phyloP scores from a whole-genome alignment of 2,113 vertebrate species.

The Aptenodytes forsteri region DNA sequence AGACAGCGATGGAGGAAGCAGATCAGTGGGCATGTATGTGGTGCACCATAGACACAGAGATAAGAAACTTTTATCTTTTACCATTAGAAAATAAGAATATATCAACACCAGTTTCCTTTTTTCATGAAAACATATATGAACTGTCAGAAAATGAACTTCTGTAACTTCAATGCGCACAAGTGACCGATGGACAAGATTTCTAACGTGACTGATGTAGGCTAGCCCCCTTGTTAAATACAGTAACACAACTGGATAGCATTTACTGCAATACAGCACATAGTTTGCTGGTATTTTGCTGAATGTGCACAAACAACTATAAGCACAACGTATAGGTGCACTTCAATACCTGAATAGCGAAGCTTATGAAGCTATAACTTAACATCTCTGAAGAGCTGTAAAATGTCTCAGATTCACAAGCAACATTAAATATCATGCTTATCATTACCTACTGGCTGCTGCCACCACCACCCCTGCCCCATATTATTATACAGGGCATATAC shows the following conservation, averaged over 20 bases:
- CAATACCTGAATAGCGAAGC: not conserved
- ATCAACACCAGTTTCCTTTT: not conserved
- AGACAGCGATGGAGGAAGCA: not conserved
- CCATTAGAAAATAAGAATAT: not conserved
- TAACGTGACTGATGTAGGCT: not conserved
- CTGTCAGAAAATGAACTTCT: not conserved
- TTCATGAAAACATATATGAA: not conserved
- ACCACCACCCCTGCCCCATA: not conserved
- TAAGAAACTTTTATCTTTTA: not conserved
- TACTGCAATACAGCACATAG: not conserved
- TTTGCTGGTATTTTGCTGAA: not conserved
- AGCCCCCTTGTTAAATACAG: not conserved
- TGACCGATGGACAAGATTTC: not conserved
- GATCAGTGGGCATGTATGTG: not conserved
- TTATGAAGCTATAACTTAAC: not conserved
- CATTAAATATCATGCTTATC: not conserved
- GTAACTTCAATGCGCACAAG: not conserved
- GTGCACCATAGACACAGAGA: not conserved
- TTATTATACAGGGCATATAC: too few species aligned
- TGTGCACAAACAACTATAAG: not conserved
- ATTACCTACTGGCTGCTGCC: not conserved
- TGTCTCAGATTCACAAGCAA: not conserved
- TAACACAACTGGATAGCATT: not conserved
- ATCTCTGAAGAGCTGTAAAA: not conserved
- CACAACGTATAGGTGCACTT: not conserved